phyloP scores from a whole-genome alignment of 2,888 invertebrate genomes.

The Synergus japonicus region DNA sequence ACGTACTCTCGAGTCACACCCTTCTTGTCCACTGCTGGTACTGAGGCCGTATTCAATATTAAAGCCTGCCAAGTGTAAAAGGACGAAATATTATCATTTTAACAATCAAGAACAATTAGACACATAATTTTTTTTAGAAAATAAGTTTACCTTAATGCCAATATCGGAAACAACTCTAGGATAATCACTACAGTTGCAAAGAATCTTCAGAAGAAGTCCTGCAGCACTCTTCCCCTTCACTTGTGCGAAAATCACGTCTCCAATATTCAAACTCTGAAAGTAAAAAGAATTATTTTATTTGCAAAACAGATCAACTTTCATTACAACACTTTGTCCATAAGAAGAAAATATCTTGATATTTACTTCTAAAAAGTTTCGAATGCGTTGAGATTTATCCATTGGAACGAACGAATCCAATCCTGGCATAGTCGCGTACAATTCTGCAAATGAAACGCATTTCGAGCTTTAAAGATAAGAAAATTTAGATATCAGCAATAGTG shows the following conservation, averaged over 20 bases:
- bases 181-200: slow-evolving; percentile 89
- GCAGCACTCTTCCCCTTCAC: slow-evolving; percentile 87
- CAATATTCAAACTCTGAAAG: slow-evolving; percentile 77
- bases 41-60: slow-evolving; percentile 79
- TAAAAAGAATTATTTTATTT: slow-evolving; percentile 36
- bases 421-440: slow-evolving; percentile 89
- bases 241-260: slow-evolving; percentile 88
- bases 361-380: slow-evolving; percentile 91
- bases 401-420: slow-evolving; percentile 91
- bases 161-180: slow-evolving; percentile 91
- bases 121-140: not conserved
- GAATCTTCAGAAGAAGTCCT: slow-evolving; percentile 88
- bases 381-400: slow-evolving; percentile 87
- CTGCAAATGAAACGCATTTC: slow-evolving; percentile 76
- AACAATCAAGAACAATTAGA: not conserved
- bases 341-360: slow-evolving; percentile 59
- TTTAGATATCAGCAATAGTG: not conserved
- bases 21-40: slow-evolving; percentile 89
- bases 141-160: slow-evolving; percentile 84
- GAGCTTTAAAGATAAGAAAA: not conserved
- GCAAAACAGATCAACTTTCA: not conserved
- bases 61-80: slow-evolving; percentile 65
- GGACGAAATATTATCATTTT: not conserved
- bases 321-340: not conserved
- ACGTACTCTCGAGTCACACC: slow-evolving; percentile 87